A percentile compares a stretch with the other conserved stretches of the same genome.
phyloP scores from a whole-genome alignment of 2,113 vertebrate genomes.

The Scophthalmus maximus region DNA sequence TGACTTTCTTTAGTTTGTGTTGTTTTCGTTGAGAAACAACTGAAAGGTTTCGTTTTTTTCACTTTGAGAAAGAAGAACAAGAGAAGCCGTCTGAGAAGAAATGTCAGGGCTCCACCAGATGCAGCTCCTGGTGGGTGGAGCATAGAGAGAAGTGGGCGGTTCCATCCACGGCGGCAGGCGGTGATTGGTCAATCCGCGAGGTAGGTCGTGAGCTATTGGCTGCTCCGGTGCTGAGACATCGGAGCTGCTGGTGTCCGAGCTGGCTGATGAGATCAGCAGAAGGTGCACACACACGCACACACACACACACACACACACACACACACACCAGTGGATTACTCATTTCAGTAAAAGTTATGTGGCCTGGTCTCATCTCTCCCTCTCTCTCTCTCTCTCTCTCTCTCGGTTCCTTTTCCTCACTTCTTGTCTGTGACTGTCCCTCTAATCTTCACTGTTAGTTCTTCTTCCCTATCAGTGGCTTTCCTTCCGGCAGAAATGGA shows the following conservation, averaged over 20 bases:
- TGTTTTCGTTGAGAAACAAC: too few species aligned
- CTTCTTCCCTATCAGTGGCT: neutral
- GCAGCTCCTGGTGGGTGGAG: conserved; percentile 21
- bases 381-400: too few species aligned
- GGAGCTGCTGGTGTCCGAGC: conserved; percentile 47
- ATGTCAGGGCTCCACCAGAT: conserved; percentile 9
- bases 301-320: conserved; percentile 18
- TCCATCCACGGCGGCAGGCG: neutral
- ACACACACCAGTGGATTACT: conserved; percentile 10
- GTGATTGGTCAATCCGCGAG: conserved; percentile 18
- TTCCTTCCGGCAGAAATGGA: neutral
- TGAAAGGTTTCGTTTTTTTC: neutral
- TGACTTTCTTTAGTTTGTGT: too few species aligned
- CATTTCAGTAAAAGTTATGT: too few species aligned
- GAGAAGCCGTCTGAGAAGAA: neutral
- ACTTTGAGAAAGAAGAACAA: neutral
- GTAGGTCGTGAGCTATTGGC: conserved; percentile 9
- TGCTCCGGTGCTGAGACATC: conserved; percentile 6
- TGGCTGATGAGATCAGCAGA: conserved; percentile 62
- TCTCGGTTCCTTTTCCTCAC: neutral
- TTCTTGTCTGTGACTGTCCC: neutral
- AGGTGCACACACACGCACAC: conserved; percentile 10
- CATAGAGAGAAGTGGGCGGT: conserved; percentile 2
- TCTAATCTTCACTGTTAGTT: neutral
- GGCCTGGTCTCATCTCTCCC: conserved; percentile 27